Evolutionary conservation across 2,888 invertebrate species (phyloP), one percentile per base, ranked within the genome.

Genomic region (Campoletis raptor): DNA sequence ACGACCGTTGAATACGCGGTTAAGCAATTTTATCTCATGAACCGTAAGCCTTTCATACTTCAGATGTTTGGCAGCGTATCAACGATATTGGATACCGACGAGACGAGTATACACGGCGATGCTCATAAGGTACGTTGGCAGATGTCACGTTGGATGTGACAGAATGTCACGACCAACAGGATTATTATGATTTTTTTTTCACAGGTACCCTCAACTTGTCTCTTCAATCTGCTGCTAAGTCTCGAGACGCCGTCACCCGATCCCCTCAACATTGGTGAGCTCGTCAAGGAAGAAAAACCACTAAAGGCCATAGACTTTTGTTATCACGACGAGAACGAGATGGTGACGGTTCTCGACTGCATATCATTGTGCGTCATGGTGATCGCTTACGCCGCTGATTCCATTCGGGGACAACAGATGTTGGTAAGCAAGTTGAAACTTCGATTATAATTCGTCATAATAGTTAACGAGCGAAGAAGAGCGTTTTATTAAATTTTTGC

Each of bases 11-110:
- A 99, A 94, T 99, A 99, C 94, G 98, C 99, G 0, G 99, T 99
- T 18, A 99, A 99, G 92, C 99, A 99, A 93, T 99, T 99, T 95
- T 99, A 99, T 94, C 96, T 99, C 84, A 96, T 99, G 94, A 99
- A 99, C 93, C 96, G 99, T 76, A 99, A 99, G 93, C 99, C 99
- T 0, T 99, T 99, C 92, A 98, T 99, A 90, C 95, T 99, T 77
- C 99, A 99, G 96, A 99, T 99, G 99, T 99, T 99, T 95, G 99
- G 99, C 1, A 99, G 99, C 4, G 98, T 99, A 0, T 99, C 99
- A 0, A 98, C 99, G 1, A 98, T 99, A 93, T 95, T 99, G 90
- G 99, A 99, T 93, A 98, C 98, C 0, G 98, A 98, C 91, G 98
- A 98, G 92, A 97, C 97, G 89, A 97, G 98, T 48, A 96, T 97